phyloP scores from a whole-genome alignment of 2,113 vertebrate species.

The Apeltes quadracus region DNA sequence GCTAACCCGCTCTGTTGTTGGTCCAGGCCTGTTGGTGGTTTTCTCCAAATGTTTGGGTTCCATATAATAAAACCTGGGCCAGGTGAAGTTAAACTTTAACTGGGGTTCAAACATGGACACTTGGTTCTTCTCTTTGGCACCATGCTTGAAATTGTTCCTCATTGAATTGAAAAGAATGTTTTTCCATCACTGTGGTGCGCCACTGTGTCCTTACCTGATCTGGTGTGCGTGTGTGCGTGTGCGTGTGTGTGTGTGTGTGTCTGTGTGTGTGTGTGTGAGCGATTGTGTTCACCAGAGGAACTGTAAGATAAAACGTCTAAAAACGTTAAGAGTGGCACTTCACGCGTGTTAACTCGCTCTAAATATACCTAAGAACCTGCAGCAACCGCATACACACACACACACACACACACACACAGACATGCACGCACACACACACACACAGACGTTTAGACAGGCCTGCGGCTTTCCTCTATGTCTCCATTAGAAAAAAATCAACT shows the following conservation, averaged over 20 bases:
- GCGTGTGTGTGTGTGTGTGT: conserved; percentile 44
- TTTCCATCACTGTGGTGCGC: background rate
- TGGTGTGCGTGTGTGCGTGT: conserved; percentile 45
- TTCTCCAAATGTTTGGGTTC: conserved; percentile 14
- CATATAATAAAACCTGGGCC: conserved; percentile 13
- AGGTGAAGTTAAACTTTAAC: conserved; percentile 29
- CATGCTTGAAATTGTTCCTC: background rate
- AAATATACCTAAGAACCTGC: conserved; percentile 73
- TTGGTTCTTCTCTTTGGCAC: conserved; percentile 25
- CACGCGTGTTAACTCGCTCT: conserved; percentile 79
- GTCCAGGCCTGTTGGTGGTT: background rate
- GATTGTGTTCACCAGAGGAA: conserved; percentile 45
- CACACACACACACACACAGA: background rate
- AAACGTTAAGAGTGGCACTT: conserved; percentile 79
- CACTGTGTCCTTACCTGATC: background rate
- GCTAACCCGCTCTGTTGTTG: background rate
- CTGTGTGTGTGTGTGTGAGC: conserved; percentile 40
- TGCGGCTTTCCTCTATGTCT: conserved; percentile 56
- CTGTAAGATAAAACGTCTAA: conserved; percentile 32
- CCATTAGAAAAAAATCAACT: conserved; percentile 45
- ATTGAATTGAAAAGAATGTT: background rate
- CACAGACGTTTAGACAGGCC: conserved; percentile 28
- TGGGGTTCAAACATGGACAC: conserved; percentile 9
- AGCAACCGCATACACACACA: background rate
- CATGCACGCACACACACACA: background rate